A percentile compares a stretch with the other conserved stretches of the same genome.
phyloP scores from a whole-genome alignment of 1,140 invertebrate genomes.

The Nebria ingens region DNA sequence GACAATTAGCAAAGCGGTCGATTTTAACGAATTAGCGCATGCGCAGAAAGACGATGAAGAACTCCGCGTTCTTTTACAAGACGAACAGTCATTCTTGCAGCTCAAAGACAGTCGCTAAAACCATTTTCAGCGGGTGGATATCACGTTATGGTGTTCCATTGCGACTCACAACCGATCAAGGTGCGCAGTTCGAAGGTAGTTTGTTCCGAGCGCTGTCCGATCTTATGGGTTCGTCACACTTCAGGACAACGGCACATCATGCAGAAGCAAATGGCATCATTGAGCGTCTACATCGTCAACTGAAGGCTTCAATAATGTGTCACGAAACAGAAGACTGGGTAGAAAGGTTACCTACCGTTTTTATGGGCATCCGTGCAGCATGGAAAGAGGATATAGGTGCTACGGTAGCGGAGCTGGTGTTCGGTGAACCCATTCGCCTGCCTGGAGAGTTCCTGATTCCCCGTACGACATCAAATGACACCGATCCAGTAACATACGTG shows the following conservation, averaged over 20 bases:
- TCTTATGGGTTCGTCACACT: conserved; percentile 12
- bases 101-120: conserved; percentile 25
- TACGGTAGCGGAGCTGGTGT: conserved; percentile 23
- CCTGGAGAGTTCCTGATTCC: conserved; percentile 22
- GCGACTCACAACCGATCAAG: conserved; percentile 34
- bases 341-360: conserved; percentile 8
- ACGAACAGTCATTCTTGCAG: conserved; percentile 20
- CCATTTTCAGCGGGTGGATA: conserved; percentile 27
- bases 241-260: conserved; percentile 21
- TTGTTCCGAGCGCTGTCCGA: conserved; percentile 17
- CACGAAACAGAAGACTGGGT: conserved; percentile 12
- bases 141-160: conserved; percentile 25
- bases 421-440: conserved; percentile 19
- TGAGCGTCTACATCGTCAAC: conserved; percentile 23
- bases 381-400: conserved; percentile 20
- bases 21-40: conserved; percentile 15
- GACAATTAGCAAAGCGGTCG: conserved; percentile 16
- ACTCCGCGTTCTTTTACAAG: conserved; percentile 17
- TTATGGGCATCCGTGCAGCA: conserved; percentile 5
- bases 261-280: conserved; percentile 23
- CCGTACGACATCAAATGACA: neutral
- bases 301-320: conserved; percentile 26
- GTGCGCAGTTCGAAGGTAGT: conserved; percentile 30
- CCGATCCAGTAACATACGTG: neutral
- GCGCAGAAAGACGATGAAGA: conserved; percentile 17